Evolutionary conservation across 2,797 vertebrate species (phyloP).

Genomic region (Chiroxiphia lanceolata): DNA sequence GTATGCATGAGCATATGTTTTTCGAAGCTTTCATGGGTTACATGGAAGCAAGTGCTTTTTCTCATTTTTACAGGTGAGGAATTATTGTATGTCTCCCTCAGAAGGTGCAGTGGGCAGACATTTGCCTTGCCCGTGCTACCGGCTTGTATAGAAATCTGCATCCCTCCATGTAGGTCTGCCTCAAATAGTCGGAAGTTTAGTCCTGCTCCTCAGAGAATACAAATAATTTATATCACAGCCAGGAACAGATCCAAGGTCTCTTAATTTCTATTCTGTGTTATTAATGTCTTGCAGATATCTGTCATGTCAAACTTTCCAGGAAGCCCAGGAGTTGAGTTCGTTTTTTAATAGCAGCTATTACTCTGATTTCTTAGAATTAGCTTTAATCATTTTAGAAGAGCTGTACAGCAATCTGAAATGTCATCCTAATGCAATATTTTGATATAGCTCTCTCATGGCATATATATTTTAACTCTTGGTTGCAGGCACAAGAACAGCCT

Average conservation of each 20-base stretch:
- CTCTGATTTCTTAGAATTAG: conserved; percentile 68
- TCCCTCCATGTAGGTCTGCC: neutral
- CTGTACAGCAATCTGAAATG: conserved; percentile 59
- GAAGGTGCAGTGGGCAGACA: neutral
- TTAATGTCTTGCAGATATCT: conserved; percentile 57
- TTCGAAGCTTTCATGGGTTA: neutral
- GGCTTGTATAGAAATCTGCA: neutral
- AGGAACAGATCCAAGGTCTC: conserved; percentile 22
- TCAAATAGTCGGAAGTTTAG: neutral
- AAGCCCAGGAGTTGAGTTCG: conserved; percentile 42
- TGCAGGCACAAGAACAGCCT: neutral
- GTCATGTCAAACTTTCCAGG: conserved; percentile 64
- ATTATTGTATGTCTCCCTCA: neutral
- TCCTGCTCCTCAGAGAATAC: neutral
- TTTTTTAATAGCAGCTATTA: conserved; percentile 66
- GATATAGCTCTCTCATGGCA: neutral
- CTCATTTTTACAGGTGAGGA: neutral
- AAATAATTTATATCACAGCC: conserved; percentile 12
- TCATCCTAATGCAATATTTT: conserved; percentile 57
- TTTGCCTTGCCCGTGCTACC: neutral
- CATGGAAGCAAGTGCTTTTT: neutral
- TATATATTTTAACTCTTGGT: conserved; percentile 37
- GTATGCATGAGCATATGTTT: neutral
- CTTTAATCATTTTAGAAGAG: conserved; percentile 60
- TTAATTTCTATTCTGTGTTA: conserved; percentile 45